These are phyloP conservation scores for Drosophila tropicalis DNA, from an alignment of 1,140 invertebrate species.

Conservation along the genomic window DNA sequence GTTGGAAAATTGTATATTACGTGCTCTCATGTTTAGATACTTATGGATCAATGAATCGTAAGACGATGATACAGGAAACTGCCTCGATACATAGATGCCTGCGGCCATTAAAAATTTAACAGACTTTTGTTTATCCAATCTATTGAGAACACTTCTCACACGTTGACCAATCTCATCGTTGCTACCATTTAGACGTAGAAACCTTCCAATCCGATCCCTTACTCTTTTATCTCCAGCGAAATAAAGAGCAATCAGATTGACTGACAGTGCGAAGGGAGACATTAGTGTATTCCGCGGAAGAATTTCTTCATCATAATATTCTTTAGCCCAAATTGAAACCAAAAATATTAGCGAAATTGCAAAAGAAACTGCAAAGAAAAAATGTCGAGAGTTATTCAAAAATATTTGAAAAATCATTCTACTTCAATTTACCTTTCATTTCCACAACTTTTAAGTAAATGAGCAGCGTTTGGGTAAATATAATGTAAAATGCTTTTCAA, in stretches of 20 bases:
- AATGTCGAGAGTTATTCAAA: not conserved
- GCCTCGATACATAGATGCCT: too few species aligned
- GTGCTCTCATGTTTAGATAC: too few species aligned
- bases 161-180: not conserved
- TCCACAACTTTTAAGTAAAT: too few species aligned
- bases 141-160: not conserved
- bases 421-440: constrained; percentile 5
- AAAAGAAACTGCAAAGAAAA: not conserved
- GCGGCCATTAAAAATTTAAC: too few species aligned
- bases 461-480: too few species aligned
- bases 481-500: not conserved
- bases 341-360: not conserved
- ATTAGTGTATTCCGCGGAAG: not conserved
- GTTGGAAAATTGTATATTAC: too few species aligned
- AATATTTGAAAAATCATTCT: not conserved
- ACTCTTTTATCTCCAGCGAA: not conserved
- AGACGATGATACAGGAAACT: too few species aligned
- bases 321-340: too few species aligned
- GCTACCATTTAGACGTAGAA: too few species aligned
- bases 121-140: not conserved
- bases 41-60: too few species aligned
- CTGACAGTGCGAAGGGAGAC: not conserved
- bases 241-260: not conserved
- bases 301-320: too few species aligned
- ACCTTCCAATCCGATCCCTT: not conserved